Evolutionary conservation across 2,888 invertebrate genomes (phyloP).

Genomic region (Thymelicus lineola): DNA sequence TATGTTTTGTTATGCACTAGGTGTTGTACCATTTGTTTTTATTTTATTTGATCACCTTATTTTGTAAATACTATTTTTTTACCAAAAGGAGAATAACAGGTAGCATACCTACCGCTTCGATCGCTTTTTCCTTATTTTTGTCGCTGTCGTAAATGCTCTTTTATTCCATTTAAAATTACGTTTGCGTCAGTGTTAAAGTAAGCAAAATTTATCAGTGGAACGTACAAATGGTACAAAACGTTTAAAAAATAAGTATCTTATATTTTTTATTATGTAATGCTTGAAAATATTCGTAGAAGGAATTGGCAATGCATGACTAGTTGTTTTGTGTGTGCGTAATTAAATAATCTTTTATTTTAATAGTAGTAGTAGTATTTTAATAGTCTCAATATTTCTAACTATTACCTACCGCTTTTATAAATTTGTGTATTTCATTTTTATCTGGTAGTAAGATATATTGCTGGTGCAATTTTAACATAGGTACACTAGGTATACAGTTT

Average conservation of each 20-base stretch:
- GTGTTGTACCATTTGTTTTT: conserved; percentile 29
- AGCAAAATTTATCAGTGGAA: neutral
- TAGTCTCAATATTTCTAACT: conserved; percentile 5
- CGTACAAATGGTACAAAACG: conserved; percentile 18
- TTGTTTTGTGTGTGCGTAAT: conserved; percentile 15
- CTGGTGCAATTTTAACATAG: too few species aligned
- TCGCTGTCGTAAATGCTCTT: too few species aligned
- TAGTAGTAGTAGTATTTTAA: too few species aligned
- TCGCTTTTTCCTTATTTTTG: too few species aligned
- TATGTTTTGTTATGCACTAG: conserved; percentile 9
- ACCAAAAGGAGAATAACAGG: too few species aligned
- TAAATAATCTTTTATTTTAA: neutral
- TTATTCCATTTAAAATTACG: too few species aligned
- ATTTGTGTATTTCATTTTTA: neutral
- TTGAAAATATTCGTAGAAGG: conserved; percentile 32
- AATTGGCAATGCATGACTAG: conserved; percentile 32
- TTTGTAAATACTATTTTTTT: neutral
- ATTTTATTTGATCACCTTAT: neutral
- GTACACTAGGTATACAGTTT: too few species aligned
- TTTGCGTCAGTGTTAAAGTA: too few species aligned
- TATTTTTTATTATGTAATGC: conserved; percentile 13
- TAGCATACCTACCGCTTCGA: too few species aligned
- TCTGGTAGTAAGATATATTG: too few species aligned
- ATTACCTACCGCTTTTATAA: conserved; percentile 20
- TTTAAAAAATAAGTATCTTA: too few species aligned